Conservation (phyloP, 2,888 invertebrate species). For the Spicauda simplicius region DNA sequence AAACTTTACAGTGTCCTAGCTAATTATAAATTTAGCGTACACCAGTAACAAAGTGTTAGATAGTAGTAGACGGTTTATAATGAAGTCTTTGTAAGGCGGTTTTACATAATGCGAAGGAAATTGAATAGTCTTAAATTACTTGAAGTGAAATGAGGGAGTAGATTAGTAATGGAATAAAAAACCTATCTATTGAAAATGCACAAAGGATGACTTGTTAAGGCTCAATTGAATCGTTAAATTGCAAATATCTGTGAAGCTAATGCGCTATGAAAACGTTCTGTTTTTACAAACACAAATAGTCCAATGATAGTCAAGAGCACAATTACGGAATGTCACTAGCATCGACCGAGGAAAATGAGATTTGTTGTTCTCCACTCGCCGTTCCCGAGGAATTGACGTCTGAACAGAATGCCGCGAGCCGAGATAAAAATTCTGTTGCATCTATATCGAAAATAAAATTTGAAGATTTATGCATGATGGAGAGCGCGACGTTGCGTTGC, state of each 20-base stretch:
- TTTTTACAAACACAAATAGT: constrained; percentile 25
- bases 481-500: constrained; percentile 80
- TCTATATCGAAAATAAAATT: constrained; percentile 78
- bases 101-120: too few species aligned
- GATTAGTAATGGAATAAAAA: not conserved
- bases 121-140: not conserved
- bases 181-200: not conserved
- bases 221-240: constrained; percentile 17
- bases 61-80: too few species aligned
- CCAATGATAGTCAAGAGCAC: constrained; percentile 36
- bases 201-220: constrained; percentile 7
- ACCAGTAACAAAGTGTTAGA: too few species aligned
- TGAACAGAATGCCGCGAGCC: constrained; percentile 46
- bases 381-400: constrained; percentile 47
- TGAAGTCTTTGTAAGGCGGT: too few species aligned
- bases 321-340: constrained; percentile 35
- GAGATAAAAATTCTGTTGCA: constrained; percentile 69
- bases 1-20: too few species aligned
- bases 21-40: too few species aligned
- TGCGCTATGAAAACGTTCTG: constrained; percentile 25
- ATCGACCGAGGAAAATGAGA: constrained; percentile 36
- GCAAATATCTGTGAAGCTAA: constrained; percentile 21
- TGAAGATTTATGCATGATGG: constrained; percentile 79
- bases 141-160: constrained; percentile 1
- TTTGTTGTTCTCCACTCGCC: constrained; percentile 38